A percentile compares a stretch with the other conserved stretches of the same genome.
Evolutionary conservation across 30 jellyfish, hydroid and myxozoan species (phyloP).

Genomic region (Hydra vulgaris): DNA sequence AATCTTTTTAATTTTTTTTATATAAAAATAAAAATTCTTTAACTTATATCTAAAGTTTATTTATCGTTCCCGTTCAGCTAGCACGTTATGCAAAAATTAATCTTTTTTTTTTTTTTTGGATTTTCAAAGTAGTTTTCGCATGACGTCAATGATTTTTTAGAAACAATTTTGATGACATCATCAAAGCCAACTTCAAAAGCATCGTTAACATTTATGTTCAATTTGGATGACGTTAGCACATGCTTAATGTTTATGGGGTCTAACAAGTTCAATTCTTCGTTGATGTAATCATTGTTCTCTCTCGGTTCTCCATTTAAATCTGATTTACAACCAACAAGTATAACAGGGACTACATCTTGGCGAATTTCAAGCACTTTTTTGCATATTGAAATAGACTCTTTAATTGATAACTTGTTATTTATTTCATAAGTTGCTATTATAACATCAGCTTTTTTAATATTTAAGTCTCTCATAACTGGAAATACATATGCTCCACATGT

Average conservation of each 20-base stretch:
- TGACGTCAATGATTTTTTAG: neutral
- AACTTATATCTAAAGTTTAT: no score
- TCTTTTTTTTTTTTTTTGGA: neutral
- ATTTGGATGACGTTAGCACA: conserved; percentile 32
- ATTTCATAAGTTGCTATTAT: conserved; percentile 25
- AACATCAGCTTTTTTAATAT: conserved; percentile 22
- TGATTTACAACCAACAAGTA: conserved; percentile 22
- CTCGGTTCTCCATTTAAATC: conserved; percentile 1
- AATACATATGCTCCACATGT: conserved; percentile 22
- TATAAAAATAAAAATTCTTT: no score
- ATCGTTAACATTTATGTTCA: conserved; percentile 24
- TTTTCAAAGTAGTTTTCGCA: neutral
- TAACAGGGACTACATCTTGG: conserved; percentile 17
- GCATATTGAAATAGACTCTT: conserved; percentile 2
- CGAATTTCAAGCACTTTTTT: conserved; percentile 10
- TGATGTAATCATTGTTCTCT: neutral
- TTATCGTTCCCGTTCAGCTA: no score
- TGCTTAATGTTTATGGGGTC: conserved; percentile 7
- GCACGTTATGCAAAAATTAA: neutral
- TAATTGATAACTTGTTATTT: conserved; percentile 15
- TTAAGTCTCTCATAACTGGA: conserved; percentile 38
- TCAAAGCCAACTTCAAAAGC: conserved; percentile 35
- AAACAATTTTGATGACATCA: neutral
- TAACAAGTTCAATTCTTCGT: neutral
- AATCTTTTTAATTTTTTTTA: no score